Conservation (phyloP, 2,113 vertebrate species). For the Nothocercus julius region DNA sequence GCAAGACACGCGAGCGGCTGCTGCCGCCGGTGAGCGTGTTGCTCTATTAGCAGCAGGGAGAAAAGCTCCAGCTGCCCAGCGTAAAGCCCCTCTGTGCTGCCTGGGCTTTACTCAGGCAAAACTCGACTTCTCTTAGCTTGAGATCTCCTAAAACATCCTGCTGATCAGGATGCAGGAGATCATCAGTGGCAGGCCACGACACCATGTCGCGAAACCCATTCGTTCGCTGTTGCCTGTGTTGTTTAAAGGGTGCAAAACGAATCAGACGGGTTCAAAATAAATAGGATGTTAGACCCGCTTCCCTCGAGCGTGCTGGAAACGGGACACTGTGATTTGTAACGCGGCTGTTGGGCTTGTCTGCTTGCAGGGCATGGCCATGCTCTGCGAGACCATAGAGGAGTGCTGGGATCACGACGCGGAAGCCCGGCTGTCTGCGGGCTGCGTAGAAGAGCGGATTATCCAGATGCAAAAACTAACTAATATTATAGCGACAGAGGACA, state of each 20-base stretch:
- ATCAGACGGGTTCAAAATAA: background rate
- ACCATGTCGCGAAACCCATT: rapidly evolving
- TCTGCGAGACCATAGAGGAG: constrained; percentile 97
- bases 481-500: constrained; percentile 94
- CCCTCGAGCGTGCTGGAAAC: no score
- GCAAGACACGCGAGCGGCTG: background rate
- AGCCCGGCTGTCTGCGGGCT: constrained; percentile 93
- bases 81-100: rapidly evolving
- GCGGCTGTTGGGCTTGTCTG: background rate
- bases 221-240: rapidly evolving
- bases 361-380: constrained; percentile 91
- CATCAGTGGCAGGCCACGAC: rapidly evolving
- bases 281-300: no score
- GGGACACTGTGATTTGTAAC: no score
- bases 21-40: rapidly evolving
- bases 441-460: constrained; percentile 94
- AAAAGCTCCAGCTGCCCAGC: rapidly evolving
- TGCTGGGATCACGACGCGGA: constrained; percentile 99
- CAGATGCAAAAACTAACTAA: constrained; percentile 95
- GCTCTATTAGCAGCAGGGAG: background rate
- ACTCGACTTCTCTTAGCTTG: rapidly evolving
- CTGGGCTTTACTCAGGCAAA: rapidly evolving
- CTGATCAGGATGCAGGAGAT: no score
- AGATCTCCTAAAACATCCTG: rapidly evolving
- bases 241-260: rapidly evolving